Base-by-base conservation (phyloP, 2,888 invertebrate genomes). In the Abrostola tripartita region DNA sequence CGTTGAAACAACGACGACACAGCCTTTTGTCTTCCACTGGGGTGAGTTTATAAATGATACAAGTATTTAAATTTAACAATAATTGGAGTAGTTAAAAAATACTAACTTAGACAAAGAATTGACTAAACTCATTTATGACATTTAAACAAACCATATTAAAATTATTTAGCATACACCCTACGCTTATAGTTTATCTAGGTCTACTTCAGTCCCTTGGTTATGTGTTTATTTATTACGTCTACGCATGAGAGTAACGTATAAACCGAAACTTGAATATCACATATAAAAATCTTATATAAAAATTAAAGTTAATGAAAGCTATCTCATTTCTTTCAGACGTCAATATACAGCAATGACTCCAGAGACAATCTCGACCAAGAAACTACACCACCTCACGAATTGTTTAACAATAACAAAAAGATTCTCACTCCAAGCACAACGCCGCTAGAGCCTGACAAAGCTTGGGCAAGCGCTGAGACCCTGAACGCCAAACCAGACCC, bases 21-120 rank as follows among this genome's bases (percentile, higher is more conserved):
- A 89, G 93, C 70, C 74, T 95, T 0, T 71, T 94, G 73, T 91
- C 93, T 70, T 92, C 93, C n/a, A 87, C 89, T 70, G 92, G 88
- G 75, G 94, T 94, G 77, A 80, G 89, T n/a, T n/a, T n/a, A n/a
- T n/a, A n/a, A n/a, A n/a, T n/a, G n/a, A n/a, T n/a, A n/a, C n/a
- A n/a, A n/a, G n/a, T n/a, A n/a, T n/a, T n/a, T n/a, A n/a, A n/a
- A n/a, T n/a, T n/a, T n/a, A n/a, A n/a, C n/a, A n/a, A n/a, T n/a
- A n/a, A n/a, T n/a, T n/a, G n/a, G n/a, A n/a, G n/a, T n/a, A n/a
- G n/a, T n/a, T n/a, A n/a, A n/a, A n/a, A n/a, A n/a, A n/a, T n/a
- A n/a, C 24, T 24, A 24, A 24, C 24, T 24, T 24, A 2, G 24
- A 24, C 1, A 24, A 24, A 24, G 24, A 2, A 2, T 24, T 24